Percentiles rank a stretch among this genome's conserved stretches.
Conservation (phyloP, 2,113 vertebrate genomes). For the Arizona elegans region DNA sequence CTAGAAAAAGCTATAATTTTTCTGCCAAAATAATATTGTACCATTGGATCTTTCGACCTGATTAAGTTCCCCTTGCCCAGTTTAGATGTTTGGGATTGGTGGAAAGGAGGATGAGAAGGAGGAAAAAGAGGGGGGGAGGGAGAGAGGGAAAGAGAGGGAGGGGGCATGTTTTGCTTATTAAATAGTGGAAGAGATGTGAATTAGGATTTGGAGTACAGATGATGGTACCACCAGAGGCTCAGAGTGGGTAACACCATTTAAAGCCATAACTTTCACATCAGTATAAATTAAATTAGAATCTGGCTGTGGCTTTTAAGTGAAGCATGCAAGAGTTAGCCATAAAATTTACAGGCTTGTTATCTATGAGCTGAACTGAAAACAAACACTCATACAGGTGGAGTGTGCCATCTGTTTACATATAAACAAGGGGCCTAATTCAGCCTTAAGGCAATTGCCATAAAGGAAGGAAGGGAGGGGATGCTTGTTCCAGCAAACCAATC, state of each 20-base stretch:
- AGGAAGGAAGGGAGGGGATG: conserved; percentile 2
- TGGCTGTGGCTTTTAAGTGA: conserved; percentile 7
- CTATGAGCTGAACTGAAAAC: conserved; percentile 58
- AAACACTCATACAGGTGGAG: conserved; percentile 65
- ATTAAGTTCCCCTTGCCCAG: background rate
- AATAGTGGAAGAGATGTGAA: background rate
- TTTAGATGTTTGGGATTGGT: background rate
- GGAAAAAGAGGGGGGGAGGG: background rate
- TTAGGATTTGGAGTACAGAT: background rate
- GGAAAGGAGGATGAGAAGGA: no score
- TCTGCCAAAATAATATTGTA: background rate
- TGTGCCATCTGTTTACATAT: conserved; percentile 74
- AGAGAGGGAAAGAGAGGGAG: no score
- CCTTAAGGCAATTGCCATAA: conserved; percentile 57
- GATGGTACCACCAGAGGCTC: background rate
- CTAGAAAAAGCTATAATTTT: background rate
- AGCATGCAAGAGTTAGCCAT: conserved; percentile 53
- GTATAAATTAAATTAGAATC: conserved; percentile 35
- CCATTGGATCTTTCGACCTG: no score
- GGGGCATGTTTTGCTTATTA: background rate
- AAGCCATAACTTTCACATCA: conserved; percentile 1
- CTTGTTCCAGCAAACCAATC: conserved; percentile 13
- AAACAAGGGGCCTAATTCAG: conserved; percentile 68
- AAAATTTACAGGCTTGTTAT: conserved; percentile 69
- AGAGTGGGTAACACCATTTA: background rate